Percentiles rank a stretch among this genome's conserved stretches.
phyloP scores from a whole-genome alignment of 1,140 invertebrate species.

The Microvelia longipes region DNA sequence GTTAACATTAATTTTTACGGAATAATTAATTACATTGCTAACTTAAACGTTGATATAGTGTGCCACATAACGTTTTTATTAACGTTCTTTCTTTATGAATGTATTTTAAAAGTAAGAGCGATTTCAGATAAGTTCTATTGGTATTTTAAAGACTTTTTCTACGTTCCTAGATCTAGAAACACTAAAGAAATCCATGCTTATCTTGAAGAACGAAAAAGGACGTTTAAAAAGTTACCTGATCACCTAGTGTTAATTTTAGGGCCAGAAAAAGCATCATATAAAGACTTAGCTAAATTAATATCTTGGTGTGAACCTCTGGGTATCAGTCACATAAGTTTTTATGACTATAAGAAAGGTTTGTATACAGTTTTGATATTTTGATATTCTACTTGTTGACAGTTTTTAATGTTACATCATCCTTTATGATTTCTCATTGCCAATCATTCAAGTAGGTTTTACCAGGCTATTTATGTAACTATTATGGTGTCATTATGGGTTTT shows the following conservation, averaged over 20 bases:
- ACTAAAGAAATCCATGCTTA: neutral
- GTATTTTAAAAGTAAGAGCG: neutral
- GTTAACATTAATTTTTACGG: neutral
- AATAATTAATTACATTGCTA: neutral
- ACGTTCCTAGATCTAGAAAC: neutral
- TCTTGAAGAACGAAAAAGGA: neutral
- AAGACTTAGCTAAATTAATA: conserved; percentile 40
- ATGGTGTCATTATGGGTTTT: too few species aligned
- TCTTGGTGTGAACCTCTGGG: conserved; percentile 45
- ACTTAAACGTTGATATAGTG: neutral
- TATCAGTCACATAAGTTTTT: conserved; percentile 49
- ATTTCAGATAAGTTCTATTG: neutral
- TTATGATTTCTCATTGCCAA: too few species aligned
- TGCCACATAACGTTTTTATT: neutral
- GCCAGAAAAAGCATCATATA: conserved; percentile 31
- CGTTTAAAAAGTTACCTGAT: conserved; percentile 16
- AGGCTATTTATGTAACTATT: too few species aligned
- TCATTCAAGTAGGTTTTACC: too few species aligned
- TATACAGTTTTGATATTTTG: too few species aligned
- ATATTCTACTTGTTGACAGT: too few species aligned
- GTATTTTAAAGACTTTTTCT: neutral
- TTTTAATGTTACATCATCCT: too few species aligned
- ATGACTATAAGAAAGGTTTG: conserved; percentile 46
- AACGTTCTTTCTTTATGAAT: neutral
- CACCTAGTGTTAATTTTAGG: conserved; percentile 37